Evolutionary conservation across 2,888 invertebrate genomes (phyloP), one percentile per base, ranked within the genome.

Genomic region (Euclidia mi): DNA sequence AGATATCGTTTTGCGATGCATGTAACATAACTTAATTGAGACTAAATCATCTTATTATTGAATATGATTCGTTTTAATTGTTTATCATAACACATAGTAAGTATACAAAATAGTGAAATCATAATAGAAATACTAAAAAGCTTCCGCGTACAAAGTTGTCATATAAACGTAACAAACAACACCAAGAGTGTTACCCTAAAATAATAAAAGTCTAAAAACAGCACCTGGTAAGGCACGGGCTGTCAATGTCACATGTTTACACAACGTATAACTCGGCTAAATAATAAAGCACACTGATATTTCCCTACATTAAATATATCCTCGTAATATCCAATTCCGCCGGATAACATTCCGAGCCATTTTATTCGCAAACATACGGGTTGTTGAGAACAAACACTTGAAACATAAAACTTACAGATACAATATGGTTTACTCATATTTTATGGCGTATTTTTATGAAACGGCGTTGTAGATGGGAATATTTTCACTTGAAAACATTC

Each of bases 381-480:
- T 31, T n/a, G 35, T n/a, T 34, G 15, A 17, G 25, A 25, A 52
- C 40, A 32, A 45, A 29, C n/a, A 35, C 40, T 52, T 25, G 29
- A 12, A 37, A 20, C 38, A 51, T 51, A 46, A 46, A 46, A 53
- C 46, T 46, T 35, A 41, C 12, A 18, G 18, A 46, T 35, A 17
- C 25, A 28, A n/a, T 17, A 42, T 42, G 47, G 25, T 35, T 47
- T 42, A 31, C 11, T 47, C 34, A 42, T 42, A 34, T 35, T 15
- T 47, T 18, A 44, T 20, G 25, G 18, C 20, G 10, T 17, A 34
- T 45, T 41, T 46, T 48, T 37, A 37, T 29, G 42, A 42, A 14
- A 29, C 28, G 14, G 45, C 45, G 20, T 42, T 42, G 35, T 42
- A 42, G 35, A 34, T 28, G 18, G 29, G 47, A 42, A 47, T 53